Conservation (phyloP, 1,140 invertebrate genomes). For the Bombus superbus region DNA sequence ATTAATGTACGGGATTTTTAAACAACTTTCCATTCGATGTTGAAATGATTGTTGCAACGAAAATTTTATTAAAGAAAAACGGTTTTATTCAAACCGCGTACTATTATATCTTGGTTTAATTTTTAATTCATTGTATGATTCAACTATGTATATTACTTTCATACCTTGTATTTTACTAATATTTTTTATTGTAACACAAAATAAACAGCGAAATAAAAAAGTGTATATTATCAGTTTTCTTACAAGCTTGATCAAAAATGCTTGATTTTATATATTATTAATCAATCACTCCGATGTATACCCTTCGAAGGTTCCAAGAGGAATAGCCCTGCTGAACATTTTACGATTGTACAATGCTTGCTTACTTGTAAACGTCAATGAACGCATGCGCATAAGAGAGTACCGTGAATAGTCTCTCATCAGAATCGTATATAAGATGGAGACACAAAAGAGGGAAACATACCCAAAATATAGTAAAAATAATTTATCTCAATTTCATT, state of each 20-base stretch:
- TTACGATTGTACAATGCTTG: conserved; percentile 26
- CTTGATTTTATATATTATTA: background rate
- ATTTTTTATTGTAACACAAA: background rate
- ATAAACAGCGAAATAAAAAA: no score
- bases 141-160: background rate
- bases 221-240: background rate
- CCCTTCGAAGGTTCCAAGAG: conserved; percentile 14
- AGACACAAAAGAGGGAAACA: conserved; percentile 33
- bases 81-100: background rate
- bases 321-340: conserved; percentile 38
- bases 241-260: background rate
- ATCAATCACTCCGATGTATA: background rate
- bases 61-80: background rate
- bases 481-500: conserved; percentile 6
- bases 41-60: background rate
- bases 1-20: background rate
- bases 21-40: background rate
- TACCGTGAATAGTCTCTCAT: conserved; percentile 31
- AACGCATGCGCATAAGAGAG: conserved; percentile 50
- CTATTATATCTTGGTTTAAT: background rate
- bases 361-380: conserved; percentile 48
- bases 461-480: conserved; percentile 43
- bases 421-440: conserved; percentile 50
- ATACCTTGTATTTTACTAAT: background rate
- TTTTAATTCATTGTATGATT: background rate